Conservation (phyloP, 2,113 vertebrate genomes). For the Cololabis saira region DNA sequence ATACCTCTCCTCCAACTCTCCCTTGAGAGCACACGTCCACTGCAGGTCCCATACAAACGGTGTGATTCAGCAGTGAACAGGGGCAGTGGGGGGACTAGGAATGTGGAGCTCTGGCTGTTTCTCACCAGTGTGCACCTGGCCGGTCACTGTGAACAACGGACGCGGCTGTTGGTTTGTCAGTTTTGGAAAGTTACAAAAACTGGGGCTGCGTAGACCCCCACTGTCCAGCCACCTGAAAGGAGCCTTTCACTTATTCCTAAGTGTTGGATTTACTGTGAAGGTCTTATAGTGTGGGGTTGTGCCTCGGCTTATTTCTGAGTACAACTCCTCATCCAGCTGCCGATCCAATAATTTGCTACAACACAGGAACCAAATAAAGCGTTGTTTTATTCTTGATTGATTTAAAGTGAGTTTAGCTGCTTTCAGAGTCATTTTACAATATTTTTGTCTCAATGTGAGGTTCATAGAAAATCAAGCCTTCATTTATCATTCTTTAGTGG, state of each 20-base stretch:
- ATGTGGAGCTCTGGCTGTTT: constrained; percentile 22
- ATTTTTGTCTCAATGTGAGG: neutral
- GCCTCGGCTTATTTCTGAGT: neutral
- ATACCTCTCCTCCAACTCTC: neutral
- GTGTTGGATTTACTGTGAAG: constrained; percentile 9
- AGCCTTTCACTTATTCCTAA: constrained; percentile 55
- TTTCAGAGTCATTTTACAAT: neutral
- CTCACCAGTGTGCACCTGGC: constrained; percentile 52
- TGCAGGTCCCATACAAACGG: neutral
- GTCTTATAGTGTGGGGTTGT: constrained; percentile 2
- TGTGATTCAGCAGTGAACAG: constrained; percentile 18
- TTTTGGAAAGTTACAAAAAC: constrained; percentile 60
- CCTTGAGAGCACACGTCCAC: neutral
- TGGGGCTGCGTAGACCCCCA: constrained; percentile 33
- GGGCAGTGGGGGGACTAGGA: constrained; percentile 3
- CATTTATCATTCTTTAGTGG: too few relatives aligned
- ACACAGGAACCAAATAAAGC: neutral
- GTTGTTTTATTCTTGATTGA: neutral
- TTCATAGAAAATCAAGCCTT: too few relatives aligned
- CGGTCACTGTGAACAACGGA: constrained; percentile 37
- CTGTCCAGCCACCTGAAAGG: constrained; percentile 58
- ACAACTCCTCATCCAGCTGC: neutral
- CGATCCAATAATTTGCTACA: constrained; percentile 3
- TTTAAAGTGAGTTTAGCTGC: neutral
- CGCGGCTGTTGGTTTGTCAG: constrained; percentile 48